A percentile compares a stretch with the other conserved stretches of the same genome.
phyloP scores from a whole-genome alignment of 2,113 vertebrate species.

The Calidris pygmaea region DNA sequence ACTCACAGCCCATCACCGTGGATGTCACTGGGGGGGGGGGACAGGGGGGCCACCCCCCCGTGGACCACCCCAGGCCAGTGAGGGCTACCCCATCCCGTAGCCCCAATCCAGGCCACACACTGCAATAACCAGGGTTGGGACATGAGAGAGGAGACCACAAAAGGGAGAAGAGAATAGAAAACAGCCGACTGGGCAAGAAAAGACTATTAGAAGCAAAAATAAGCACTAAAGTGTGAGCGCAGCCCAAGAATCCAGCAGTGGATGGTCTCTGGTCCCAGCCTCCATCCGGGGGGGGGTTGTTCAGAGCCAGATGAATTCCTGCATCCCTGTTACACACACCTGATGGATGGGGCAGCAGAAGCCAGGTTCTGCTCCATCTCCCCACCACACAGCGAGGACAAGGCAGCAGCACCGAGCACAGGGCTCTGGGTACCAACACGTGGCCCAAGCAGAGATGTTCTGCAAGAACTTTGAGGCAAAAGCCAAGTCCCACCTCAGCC shows the following conservation, averaged over 20 bases:
- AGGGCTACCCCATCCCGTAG: rapidly evolving
- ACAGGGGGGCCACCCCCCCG: rapidly evolving
- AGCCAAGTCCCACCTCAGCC: neutral
- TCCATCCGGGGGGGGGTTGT: rapidly evolving
- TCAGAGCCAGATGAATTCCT: neutral
- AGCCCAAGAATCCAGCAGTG: neutral
- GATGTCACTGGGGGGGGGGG: neutral
- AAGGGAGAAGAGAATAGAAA: neutral
- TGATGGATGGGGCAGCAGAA: rapidly evolving
- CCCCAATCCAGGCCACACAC: neutral
- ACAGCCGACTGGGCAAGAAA: neutral
- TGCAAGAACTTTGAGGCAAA: rapidly evolving
- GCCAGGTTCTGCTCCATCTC: rapidly evolving
- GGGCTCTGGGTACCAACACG: neutral
- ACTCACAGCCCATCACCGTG: rapidly evolving
- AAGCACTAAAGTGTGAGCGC: rapidly evolving
- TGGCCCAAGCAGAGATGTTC: neutral
- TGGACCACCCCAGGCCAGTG: neutral
- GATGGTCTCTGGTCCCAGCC: neutral
- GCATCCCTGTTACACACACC: neutral
- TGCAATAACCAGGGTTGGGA: neutral
- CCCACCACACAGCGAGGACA: rapidly evolving
- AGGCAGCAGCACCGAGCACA: rapidly evolving
- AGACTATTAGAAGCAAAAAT: neutral
- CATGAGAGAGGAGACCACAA: neutral